These are phyloP conservation scores for Hyposoter dolosus DNA, from an alignment of 2,888 invertebrate species.

Conservation along the genomic window DNA sequence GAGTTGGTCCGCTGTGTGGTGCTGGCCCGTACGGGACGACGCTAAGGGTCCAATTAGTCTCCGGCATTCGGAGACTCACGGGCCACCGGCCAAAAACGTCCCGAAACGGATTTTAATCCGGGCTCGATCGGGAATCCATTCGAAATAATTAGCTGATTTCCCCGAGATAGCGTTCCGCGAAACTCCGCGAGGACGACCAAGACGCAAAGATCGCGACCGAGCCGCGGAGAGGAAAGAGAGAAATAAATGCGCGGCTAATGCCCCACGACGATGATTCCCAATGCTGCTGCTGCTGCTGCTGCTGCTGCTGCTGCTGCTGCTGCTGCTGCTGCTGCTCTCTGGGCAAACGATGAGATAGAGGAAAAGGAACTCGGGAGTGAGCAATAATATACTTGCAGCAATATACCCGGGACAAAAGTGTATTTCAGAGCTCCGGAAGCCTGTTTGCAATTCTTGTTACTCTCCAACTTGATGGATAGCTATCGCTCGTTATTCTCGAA, in stretches of 20 bases:
- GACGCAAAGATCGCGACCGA: conserved; percentile 48
- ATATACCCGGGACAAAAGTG: conserved; percentile 50
- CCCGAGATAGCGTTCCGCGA: conserved; percentile 79
- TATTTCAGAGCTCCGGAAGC: conserved; percentile 67
- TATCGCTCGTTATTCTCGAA: conserved; percentile 48
- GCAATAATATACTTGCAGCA: conserved; percentile 57
- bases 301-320: background rate
- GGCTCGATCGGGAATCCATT: conserved; percentile 83
- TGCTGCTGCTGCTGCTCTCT: no score
- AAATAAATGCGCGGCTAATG: conserved; percentile 49
- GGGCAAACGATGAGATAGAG: conserved; percentile 56
- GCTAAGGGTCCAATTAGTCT: conserved; percentile 84
- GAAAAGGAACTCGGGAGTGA: conserved; percentile 53
- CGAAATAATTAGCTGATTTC: conserved; percentile 85
- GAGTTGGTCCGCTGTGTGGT: conserved; percentile 68
- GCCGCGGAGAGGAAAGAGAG: conserved; percentile 26
- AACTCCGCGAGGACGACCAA: conserved; percentile 59
- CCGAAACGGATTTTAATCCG: conserved; percentile 81
- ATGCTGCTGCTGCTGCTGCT: conserved; percentile 34
- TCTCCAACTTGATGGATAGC: conserved; percentile 59
- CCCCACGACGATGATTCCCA: conserved; percentile 43
- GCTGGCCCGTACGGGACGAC: conserved; percentile 73
- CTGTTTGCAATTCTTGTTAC: conserved; percentile 48
- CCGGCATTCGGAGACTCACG: conserved; percentile 82
- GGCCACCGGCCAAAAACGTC: conserved; percentile 80